phyloP scores from a whole-genome alignment of 2,888 invertebrate species.

The Catocala sponsa region DNA sequence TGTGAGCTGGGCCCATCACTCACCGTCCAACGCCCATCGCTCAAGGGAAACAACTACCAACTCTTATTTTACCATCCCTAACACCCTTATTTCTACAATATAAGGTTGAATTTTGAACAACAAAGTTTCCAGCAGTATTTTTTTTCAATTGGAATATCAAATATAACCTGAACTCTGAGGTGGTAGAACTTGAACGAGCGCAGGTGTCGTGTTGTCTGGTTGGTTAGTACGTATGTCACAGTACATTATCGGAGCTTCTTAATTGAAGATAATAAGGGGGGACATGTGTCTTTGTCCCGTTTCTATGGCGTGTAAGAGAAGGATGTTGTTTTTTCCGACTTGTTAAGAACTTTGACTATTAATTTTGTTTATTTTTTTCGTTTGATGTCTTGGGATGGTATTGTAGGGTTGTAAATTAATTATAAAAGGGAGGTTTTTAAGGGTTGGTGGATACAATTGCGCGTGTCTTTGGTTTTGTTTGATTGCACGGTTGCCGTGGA shows the following conservation, averaged over 20 bases:
- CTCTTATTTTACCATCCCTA: conserved; percentile 23
- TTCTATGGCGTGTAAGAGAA: conserved; percentile 83
- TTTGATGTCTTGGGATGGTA: conserved; percentile 15
- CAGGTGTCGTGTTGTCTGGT: conserved; percentile 60
- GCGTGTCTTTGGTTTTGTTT: too few species aligned
- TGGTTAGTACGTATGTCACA: conserved; percentile 78
- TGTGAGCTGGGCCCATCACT: conserved; percentile 78
- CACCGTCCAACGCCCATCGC: conserved; percentile 64
- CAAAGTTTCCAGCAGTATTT: conserved; percentile 38
- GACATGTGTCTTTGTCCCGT: conserved; percentile 87
- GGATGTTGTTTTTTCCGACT: conserved; percentile 79
- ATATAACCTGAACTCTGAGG: conserved; percentile 56
- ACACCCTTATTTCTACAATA: conserved; percentile 42
- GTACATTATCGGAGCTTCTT: conserved; percentile 84
- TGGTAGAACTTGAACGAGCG: conserved; percentile 18
- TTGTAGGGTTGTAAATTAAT: conserved; percentile 20
- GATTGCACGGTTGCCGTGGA: too few species aligned
- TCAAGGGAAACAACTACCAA: conserved; percentile 50
- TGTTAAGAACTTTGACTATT: conserved; percentile 65
- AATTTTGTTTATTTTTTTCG: conserved; percentile 33
- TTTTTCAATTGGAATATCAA: conserved; percentile 63
- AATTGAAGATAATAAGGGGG: conserved; percentile 87
- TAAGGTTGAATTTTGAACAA: conserved; percentile 56
- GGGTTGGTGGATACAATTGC: background rate
- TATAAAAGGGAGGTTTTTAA: conserved; percentile 12